phyloP scores from a whole-genome alignment of 2,888 invertebrate species.

The Thecophora atra region DNA sequence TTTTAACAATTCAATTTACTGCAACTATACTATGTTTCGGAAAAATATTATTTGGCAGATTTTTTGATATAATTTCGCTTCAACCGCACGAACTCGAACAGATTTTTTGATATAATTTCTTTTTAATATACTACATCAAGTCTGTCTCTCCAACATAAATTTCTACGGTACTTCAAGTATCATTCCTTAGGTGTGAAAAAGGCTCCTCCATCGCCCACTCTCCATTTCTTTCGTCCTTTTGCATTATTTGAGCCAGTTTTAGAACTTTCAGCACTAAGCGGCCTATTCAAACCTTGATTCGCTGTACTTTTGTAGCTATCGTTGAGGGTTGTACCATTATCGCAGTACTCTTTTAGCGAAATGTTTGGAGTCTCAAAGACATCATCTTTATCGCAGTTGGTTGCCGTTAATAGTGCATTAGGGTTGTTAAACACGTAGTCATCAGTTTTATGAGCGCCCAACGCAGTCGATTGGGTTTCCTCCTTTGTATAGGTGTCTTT shows the following conservation, averaged over 20 bases:
- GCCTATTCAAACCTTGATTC: not conserved
- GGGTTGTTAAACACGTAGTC: conserved; percentile 3
- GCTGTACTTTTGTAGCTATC: not conserved
- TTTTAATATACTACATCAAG: too few relatives aligned
- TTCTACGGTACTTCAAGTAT: conserved; percentile 36
- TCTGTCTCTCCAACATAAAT: not conserved
- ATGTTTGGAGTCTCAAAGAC: too few relatives aligned
- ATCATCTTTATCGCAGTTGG: too few relatives aligned
- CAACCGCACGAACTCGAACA: too few relatives aligned
- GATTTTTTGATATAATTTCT: too few relatives aligned
- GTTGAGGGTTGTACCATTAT: conserved; percentile 14
- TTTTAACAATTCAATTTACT: too few relatives aligned
- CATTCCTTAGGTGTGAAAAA: conserved; percentile 38
- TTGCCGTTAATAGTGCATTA: too few relatives aligned
- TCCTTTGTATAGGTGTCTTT: too few relatives aligned
- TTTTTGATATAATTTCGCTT: too few relatives aligned
- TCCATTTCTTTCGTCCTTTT: not conserved
- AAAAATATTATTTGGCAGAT: too few relatives aligned
- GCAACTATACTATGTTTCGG: too few relatives aligned
- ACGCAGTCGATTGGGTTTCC: not conserved
- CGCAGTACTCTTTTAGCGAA: too few relatives aligned
- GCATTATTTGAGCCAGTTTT: not conserved
- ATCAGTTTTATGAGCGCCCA: not conserved
- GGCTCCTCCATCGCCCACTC: not conserved
- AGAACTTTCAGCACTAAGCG: not conserved